Conservation (phyloP, 2,888 invertebrate genomes). For the Ctenicera cuprea region DNA sequence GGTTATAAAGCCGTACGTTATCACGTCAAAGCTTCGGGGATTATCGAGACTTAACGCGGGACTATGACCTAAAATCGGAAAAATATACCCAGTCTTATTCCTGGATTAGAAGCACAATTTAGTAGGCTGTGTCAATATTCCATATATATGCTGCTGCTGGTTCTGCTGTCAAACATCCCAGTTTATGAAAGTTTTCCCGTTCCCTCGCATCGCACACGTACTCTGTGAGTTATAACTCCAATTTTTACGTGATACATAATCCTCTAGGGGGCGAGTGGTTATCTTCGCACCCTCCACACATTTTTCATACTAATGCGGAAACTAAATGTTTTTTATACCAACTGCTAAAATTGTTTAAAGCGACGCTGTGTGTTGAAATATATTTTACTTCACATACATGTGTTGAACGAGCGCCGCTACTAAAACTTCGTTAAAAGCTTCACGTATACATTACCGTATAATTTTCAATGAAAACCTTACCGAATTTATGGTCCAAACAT, state of each 20-base stretch:
- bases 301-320: constrained; percentile 52
- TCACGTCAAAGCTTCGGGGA: constrained; percentile 3
- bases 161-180: constrained; percentile 49
- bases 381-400: background rate
- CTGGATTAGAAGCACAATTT: constrained; percentile 48
- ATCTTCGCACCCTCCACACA: constrained; percentile 52
- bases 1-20: constrained; percentile 7
- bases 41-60: constrained; percentile 28
- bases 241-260: constrained; percentile 53
- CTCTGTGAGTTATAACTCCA: constrained; percentile 52
- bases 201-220: constrained; percentile 41
- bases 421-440: background rate
- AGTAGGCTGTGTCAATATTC: constrained; percentile 50
- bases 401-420: background rate
- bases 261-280: constrained; percentile 50
- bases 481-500: too few relatives aligned
- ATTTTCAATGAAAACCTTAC: background rate
- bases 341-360: constrained; percentile 21
- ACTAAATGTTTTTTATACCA: constrained; percentile 48
- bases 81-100: constrained; percentile 38
- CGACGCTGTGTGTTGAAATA: background rate
- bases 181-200: constrained; percentile 53
- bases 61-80: constrained; percentile 21
- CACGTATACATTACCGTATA: background rate
- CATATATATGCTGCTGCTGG: constrained; percentile 46